A percentile compares a stretch with the other conserved stretches of the same genome.
phyloP scores from a whole-genome alignment of 2,888 invertebrate species.

The Cerastis rubricosa region DNA sequence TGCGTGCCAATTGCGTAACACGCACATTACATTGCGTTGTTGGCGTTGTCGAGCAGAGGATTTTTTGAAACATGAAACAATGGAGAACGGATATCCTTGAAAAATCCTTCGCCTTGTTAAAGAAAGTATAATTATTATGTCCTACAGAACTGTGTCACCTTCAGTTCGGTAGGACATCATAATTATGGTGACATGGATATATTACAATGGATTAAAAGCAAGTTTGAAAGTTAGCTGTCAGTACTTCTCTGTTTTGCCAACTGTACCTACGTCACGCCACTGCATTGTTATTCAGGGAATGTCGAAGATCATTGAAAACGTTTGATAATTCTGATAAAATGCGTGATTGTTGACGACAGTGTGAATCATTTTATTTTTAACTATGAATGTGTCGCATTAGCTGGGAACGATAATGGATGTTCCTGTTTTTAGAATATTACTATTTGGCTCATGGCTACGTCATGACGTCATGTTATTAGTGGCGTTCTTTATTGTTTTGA shows the following conservation, averaged over 20 bases:
- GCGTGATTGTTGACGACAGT: slow-evolving; percentile 29
- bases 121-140: not conserved
- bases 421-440: slow-evolving; percentile 5
- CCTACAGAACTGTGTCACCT: not conserved
- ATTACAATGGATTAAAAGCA: not conserved
- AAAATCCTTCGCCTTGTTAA: not conserved
- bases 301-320: slow-evolving; percentile 48
- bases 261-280: slow-evolving; percentile 35
- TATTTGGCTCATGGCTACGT: slow-evolving; percentile 21
- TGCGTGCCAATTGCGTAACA: not conserved
- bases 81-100: not conserved
- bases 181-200: not conserved
- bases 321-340: slow-evolving; percentile 32
- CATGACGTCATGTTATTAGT: not conserved
- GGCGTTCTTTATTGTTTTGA: not conserved
- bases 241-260: slow-evolving; percentile 16
- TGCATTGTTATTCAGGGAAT: slow-evolving; percentile 47
- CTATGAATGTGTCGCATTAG: not conserved
- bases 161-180: too few species aligned
- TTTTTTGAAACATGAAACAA: not conserved
- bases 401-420: not conserved
- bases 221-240: not conserved
- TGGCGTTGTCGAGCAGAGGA: not conserved
- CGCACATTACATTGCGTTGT: not conserved
- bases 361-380: slow-evolving; percentile 37